Conservation (phyloP, 2,113 vertebrate genomes). For the Otus sunia region DNA sequence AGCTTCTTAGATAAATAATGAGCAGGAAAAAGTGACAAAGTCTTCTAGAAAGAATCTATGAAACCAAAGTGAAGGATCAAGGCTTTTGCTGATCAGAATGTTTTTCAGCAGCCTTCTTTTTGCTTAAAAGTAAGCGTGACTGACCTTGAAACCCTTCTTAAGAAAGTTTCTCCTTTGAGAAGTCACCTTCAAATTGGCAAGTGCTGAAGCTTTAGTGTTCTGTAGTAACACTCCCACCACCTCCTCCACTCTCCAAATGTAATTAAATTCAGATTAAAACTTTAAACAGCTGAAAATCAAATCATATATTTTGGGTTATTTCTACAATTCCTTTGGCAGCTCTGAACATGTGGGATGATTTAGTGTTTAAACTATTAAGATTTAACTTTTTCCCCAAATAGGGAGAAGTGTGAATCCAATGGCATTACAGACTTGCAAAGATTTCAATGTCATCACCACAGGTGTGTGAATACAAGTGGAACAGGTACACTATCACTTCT, state of each 20-base stretch:
- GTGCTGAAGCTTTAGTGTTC: neutral
- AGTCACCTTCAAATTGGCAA: neutral
- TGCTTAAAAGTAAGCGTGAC: neutral
- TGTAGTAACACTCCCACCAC: neutral
- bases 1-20: slow-evolving; percentile 8
- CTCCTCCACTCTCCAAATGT: neutral
- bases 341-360: slow-evolving; percentile 11
- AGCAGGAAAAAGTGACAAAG: neutral
- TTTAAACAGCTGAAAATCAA: slow-evolving; percentile 28
- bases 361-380: neutral
- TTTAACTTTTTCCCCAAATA: neutral
- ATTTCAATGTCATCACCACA: neutral
- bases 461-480: neutral
- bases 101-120: neutral
- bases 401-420: neutral
- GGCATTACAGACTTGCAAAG: neutral
- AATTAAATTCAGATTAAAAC: slow-evolving; percentile 48
- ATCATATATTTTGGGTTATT: slow-evolving; percentile 3
- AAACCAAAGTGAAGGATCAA: neutral
- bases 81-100: slow-evolving; percentile 5
- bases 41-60: neutral
- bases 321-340: slow-evolving; percentile 15
- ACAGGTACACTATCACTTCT: neutral
- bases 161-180: neutral
- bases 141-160: slow-evolving; percentile 26